Evolutionary conservation across 2,888 invertebrate species (phyloP).

Genomic region (Caenorhabditis doughertyi): DNA sequence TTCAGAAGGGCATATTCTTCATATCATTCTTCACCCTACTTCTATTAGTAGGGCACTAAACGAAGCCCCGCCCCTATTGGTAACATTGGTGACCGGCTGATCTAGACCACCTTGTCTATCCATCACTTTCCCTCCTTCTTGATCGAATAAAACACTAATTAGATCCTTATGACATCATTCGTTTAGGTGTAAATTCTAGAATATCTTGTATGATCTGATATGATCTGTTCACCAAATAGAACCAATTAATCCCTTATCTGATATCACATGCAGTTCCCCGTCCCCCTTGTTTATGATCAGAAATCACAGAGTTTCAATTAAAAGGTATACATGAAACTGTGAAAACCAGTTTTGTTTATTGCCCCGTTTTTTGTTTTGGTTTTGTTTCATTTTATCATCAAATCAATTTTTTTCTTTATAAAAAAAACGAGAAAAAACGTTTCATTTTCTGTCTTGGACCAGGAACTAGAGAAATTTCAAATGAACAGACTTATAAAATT

Average conservation of each 20-base stretch:
- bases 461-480: not conserved
- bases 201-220: constrained; percentile 20
- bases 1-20: too few species aligned
- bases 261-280: constrained; percentile 16
- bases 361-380: not conserved
- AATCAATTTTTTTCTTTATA: not conserved
- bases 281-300: constrained; percentile 6
- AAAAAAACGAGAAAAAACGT: too few species aligned
- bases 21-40: too few species aligned
- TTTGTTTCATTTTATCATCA: not conserved
- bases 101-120: not conserved
- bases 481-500: too few species aligned
- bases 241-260: not conserved
- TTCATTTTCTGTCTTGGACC: constrained; percentile 36
- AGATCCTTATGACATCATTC: constrained; percentile 3
- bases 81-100: too few species aligned
- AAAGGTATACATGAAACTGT: too few species aligned
- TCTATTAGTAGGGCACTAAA: too few species aligned
- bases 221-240: not conserved
- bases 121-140: not conserved
- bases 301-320: constrained; percentile 8
- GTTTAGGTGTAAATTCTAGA: not conserved
- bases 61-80: too few species aligned
- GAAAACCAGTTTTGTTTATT: constrained; percentile 23
- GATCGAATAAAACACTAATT: too few species aligned